A percentile compares a stretch with the other conserved stretches of the same genome.
These are phyloP conservation scores for Austrofundulus limnaeus DNA, from an alignment of 2,113 vertebrate genomes.

Conservation along the genomic window DNA sequence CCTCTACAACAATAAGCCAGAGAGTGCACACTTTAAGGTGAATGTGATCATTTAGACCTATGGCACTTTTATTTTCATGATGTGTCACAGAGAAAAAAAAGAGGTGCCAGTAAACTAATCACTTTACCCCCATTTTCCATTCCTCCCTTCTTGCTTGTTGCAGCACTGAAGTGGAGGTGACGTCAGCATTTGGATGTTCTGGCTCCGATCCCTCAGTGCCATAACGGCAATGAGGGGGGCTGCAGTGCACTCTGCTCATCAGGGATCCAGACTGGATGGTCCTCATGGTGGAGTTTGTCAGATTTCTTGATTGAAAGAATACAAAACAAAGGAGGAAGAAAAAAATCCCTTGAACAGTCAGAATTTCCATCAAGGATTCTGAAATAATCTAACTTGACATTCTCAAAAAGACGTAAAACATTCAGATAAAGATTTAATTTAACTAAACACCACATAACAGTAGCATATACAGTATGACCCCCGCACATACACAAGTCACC, in stretches of 20 bases:
- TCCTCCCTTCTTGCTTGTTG: conserved; percentile 41
- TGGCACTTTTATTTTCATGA: conserved; percentile 79
- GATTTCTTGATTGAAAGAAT: conserved; percentile 38
- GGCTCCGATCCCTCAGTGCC: conserved; percentile 72
- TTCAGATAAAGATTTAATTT: not conserved
- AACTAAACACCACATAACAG: too few relatives aligned
- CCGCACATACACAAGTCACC: too few relatives aligned
- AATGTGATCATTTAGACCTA: conserved; percentile 80
- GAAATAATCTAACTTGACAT: conserved; percentile 49
- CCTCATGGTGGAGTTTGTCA: conserved; percentile 45
- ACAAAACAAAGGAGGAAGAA: not conserved
- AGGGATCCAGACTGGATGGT: conserved; percentile 52
- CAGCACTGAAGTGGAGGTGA: conserved; percentile 74
- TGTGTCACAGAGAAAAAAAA: conserved; percentile 74
- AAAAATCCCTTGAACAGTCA: conserved; percentile 21
- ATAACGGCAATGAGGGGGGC: conserved; percentile 74
- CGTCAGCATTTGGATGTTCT: conserved; percentile 78
- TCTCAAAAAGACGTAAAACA: too few relatives aligned
- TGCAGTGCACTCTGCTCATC: conserved; percentile 61
- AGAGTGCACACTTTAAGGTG: conserved; percentile 79
- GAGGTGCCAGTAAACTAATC: conserved; percentile 78
- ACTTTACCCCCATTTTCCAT: conserved; percentile 64
- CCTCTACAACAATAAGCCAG: conserved; percentile 78
- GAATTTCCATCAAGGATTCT: conserved; percentile 47
- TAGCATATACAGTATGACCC: too few relatives aligned